Evolutionary conservation across 2,797 vertebrate species (phyloP).

Genomic region (Zalophus californianus): DNA sequence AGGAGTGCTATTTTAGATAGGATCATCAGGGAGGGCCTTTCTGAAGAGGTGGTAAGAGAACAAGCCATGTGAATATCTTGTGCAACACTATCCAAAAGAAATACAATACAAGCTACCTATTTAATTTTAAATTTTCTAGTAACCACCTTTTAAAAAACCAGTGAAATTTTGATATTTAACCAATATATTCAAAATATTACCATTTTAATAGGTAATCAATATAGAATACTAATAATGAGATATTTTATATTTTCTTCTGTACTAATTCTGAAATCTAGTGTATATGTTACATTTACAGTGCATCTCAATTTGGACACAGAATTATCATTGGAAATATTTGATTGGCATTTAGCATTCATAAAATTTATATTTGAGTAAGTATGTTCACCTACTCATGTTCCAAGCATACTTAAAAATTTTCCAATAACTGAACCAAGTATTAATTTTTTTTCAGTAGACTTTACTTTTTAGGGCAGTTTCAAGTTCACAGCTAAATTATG

Average conservation of each 20-base stretch:
- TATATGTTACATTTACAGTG: constrained; percentile 4
- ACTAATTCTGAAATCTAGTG: neutral
- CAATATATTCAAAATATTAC: constrained; percentile 29
- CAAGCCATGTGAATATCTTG: neutral
- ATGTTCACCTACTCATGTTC: neutral
- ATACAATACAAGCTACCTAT: neutral
- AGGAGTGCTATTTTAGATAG: neutral
- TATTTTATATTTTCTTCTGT: constrained; percentile 35
- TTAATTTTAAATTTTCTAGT: neutral
- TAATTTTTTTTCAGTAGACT: constrained; percentile 16
- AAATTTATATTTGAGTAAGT: neutral
- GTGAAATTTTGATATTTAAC: constrained; percentile 37
- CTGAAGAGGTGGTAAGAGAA: neutral
- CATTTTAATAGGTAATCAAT: constrained; percentile 22
- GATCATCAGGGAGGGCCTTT: neutral
- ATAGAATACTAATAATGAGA: neutral
- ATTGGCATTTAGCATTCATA: constrained; percentile 12
- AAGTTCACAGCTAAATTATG: constrained; percentile 16
- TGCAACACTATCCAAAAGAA: neutral
- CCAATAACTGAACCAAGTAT: neutral
- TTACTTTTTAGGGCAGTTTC: constrained; percentile 33
- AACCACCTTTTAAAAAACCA: neutral
- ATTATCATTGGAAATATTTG: constrained; percentile 22
- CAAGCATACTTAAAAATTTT: constrained; percentile 8
- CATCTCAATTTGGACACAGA: constrained; percentile 11